A percentile compares a stretch with the other conserved stretches of the same genome.
phyloP scores from a whole-genome alignment of 64 coral and sea anemone genomes.

The Catalaphyllia jardinei region DNA sequence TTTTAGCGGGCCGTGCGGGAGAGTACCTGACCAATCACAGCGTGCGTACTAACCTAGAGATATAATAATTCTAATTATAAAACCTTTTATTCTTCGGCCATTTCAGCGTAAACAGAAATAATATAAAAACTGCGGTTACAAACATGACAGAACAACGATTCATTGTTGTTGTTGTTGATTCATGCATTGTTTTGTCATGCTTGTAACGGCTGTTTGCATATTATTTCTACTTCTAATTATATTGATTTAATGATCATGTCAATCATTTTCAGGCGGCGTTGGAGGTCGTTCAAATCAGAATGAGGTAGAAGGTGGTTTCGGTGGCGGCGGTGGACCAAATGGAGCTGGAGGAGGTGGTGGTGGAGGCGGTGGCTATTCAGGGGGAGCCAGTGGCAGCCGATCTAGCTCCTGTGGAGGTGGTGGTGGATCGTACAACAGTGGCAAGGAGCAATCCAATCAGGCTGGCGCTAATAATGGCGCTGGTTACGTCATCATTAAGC shows the following conservation, averaged over 20 bases:
- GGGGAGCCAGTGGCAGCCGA: slow-evolving; percentile 90
- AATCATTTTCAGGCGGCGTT: slow-evolving; percentile 52
- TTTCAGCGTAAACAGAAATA: no score
- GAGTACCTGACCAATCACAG: no score
- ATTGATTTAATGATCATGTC: background rate
- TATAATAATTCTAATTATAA: no score
- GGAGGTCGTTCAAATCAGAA: slow-evolving; percentile 93
- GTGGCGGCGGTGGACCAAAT: slow-evolving; percentile 90
- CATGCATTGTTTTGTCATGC: no score
- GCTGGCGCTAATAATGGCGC: slow-evolving; percentile 65
- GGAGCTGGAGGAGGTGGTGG: slow-evolving; percentile 90
- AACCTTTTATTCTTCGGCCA: no score
- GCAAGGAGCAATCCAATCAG: slow-evolving; percentile 77
- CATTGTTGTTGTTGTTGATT: no score
- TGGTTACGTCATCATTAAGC: slow-evolving; percentile 73
- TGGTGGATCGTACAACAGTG: slow-evolving; percentile 81
- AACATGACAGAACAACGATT: no score
- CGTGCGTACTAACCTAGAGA: no score
- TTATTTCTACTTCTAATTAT: no score
- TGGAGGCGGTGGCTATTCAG: slow-evolving; percentile 89
- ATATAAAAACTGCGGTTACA: no score
- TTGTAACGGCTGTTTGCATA: no score
- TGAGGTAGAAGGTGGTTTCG: slow-evolving; percentile 87
- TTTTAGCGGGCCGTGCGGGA: no score
- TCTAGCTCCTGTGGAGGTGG: slow-evolving; percentile 96